These are phyloP conservation scores for Strix uralensis DNA, from an alignment of 2,113 vertebrate genomes.

Conservation along the genomic window DNA sequence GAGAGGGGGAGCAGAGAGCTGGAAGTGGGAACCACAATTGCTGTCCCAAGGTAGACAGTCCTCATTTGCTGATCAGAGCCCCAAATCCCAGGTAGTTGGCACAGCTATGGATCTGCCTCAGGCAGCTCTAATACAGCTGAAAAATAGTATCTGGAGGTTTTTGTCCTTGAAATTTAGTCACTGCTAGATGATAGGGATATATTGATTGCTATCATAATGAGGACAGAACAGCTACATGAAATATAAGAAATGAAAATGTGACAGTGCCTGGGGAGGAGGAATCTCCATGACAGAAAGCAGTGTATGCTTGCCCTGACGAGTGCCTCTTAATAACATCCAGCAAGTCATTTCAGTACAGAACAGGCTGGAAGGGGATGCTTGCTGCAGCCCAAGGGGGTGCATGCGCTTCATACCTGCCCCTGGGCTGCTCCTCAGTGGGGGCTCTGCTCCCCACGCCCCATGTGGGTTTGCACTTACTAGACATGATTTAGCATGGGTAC, in stretches of 20 bases:
- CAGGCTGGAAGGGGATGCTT: neutral
- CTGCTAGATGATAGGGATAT: neutral
- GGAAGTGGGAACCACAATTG: neutral
- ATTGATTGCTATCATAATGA: neutral
- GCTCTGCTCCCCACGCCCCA: rapidly evolving
- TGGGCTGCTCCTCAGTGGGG: neutral
- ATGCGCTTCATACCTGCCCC: neutral
- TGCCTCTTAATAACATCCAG: neutral
- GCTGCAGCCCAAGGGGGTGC: rapidly evolving
- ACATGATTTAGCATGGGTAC: neutral
- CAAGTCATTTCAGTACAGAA: neutral
- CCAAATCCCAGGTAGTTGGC: neutral
- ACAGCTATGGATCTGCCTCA: neutral
- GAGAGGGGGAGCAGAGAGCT: neutral
- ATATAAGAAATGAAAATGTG: neutral
- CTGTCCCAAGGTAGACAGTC: neutral
- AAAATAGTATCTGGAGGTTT: neutral
- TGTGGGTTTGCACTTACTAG: neutral
- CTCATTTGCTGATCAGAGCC: rapidly evolving
- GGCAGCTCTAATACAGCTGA: neutral
- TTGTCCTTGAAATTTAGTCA: neutral
- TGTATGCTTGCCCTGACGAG: neutral
- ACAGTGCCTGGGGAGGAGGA: neutral
- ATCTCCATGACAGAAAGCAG: conserved; percentile 24
- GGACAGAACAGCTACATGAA: neutral